Evolutionary conservation across 2,888 invertebrate genomes (phyloP).

Genomic region (Zhengitettix transpicula): DNA sequence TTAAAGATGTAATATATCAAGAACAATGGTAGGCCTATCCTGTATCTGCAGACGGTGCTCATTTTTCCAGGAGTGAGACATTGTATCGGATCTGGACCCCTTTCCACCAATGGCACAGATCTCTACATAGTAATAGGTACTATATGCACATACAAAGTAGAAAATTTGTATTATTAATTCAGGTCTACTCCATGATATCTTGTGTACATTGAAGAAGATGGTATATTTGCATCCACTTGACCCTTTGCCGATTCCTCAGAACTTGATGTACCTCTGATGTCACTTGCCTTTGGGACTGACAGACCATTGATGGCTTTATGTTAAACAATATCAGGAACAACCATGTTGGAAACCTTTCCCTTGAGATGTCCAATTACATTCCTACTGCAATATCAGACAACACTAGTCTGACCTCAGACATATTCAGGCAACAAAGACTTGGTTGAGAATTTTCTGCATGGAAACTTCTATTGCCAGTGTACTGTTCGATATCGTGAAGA

Average conservation of each 20-base stretch:
- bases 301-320: conserved; percentile 78
- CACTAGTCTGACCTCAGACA: conserved; percentile 77
- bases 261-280: conserved; percentile 25
- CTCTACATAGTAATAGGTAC: conserved; percentile 81
- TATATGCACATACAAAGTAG: conserved; percentile 87
- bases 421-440: conserved; percentile 79
- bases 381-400: conserved; percentile 67
- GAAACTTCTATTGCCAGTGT: conserved; percentile 80
- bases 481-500: conserved; percentile 83
- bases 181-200: conserved; percentile 56
- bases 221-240: conserved; percentile 26
- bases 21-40: conserved; percentile 35
- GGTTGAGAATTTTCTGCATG: conserved; percentile 77
- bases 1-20: conserved; percentile 72
- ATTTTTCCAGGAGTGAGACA: conserved; percentile 83
- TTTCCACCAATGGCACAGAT: conserved; percentile 95
- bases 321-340: conserved; percentile 82
- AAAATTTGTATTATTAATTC: conserved; percentile 69
- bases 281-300: conserved; percentile 37
- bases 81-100: conserved; percentile 94
- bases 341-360: conserved; percentile 53
- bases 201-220: conserved; percentile 44
- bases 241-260: conserved; percentile 17
- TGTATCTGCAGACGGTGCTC: conserved; percentile 37
- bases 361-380: conserved; percentile 48